Conservation (phyloP, 2,113 vertebrate genomes). For the Coptodon bakossiorum region DNA sequence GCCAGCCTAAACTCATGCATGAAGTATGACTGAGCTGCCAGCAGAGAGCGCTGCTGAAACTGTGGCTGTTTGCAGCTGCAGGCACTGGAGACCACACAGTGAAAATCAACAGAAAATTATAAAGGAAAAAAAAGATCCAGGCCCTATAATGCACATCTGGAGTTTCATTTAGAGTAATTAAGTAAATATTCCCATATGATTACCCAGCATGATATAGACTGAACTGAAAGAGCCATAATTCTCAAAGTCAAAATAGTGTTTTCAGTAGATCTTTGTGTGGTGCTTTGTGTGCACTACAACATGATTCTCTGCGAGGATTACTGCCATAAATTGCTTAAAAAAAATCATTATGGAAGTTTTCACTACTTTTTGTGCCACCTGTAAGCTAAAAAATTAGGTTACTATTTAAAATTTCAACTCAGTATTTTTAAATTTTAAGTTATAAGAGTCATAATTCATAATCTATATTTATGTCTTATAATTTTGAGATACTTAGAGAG, state of each 20-base stretch:
- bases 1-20: neutral
- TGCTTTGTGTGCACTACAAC: neutral
- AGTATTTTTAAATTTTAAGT: neutral
- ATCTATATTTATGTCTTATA: neutral
- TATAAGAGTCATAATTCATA: neutral
- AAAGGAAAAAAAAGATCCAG: neutral
- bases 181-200: neutral
- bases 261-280: neutral
- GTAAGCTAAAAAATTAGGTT: neutral
- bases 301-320: fast-evolving
- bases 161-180: neutral
- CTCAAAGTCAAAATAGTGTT: neutral
- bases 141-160: neutral
- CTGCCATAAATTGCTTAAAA: neutral
- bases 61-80: neutral
- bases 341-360: neutral
- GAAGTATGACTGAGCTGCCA: constrained; percentile 16
- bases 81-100: neutral
- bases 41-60: neutral
- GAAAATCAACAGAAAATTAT: neutral
- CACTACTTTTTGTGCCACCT: neutral
- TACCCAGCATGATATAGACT: neutral
- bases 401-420: neutral
- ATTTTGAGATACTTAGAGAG: neutral
- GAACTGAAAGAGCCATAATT: neutral